phyloP scores from a whole-genome alignment of 2,888 invertebrate species.

The Scaptomyza caliginosa region DNA sequence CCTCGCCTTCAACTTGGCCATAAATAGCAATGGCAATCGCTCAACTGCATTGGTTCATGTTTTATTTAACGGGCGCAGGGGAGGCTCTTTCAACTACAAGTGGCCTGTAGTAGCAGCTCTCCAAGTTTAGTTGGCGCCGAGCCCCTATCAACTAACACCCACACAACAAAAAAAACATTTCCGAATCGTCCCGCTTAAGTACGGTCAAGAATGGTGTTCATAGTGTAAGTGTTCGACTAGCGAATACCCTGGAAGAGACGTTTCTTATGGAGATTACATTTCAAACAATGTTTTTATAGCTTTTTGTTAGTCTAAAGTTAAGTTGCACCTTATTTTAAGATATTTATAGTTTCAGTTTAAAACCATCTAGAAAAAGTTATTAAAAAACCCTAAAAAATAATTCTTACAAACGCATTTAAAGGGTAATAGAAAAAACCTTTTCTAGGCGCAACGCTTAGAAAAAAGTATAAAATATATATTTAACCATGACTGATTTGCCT shows the following conservation, averaged over 20 bases:
- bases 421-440: constrained; percentile 6
- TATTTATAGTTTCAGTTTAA: no score
- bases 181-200: constrained; percentile 1
- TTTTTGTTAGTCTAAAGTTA: no score
- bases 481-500: constrained; percentile 15
- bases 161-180: constrained; percentile 37
- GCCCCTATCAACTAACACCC: constrained; percentile 55
- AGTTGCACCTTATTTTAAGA: no score
- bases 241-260: constrained; percentile 5
- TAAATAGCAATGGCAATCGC: constrained; percentile 43
- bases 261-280: no score
- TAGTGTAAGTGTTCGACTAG: neutral
- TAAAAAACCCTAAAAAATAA: neutral
- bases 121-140: constrained; percentile 33
- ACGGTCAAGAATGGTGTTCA: neutral
- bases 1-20: constrained; percentile 54
- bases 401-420: neutral
- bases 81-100: constrained; percentile 34
- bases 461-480: neutral
- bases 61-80: constrained; percentile 15
- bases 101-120: constrained; percentile 15
- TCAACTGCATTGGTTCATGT: constrained; percentile 19
- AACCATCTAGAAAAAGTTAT: no score
- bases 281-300: no score
- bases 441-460: neutral